phyloP scores from a whole-genome alignment of 2,113 vertebrate species.

The Scomber japonicus region DNA sequence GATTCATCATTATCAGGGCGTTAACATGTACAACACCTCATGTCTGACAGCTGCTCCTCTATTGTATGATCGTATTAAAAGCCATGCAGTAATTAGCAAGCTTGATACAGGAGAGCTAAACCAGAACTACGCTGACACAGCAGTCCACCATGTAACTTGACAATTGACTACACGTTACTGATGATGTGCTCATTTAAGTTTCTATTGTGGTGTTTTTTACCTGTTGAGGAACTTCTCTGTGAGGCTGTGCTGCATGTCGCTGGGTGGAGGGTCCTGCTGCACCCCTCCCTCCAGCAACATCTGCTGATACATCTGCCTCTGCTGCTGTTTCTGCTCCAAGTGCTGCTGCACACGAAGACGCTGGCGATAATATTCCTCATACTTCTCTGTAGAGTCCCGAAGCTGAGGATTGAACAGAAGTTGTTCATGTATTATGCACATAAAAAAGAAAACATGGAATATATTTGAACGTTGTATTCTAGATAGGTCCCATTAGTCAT shows the following conservation, averaged over 20 bases:
- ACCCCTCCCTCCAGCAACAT: slow-evolving; percentile 98
- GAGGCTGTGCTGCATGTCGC: slow-evolving; percentile 91
- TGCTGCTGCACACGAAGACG: slow-evolving; percentile 97
- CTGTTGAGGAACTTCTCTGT: slow-evolving; percentile 98
- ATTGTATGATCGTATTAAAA: slow-evolving; percentile 20
- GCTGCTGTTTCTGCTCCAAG: slow-evolving; percentile 98
- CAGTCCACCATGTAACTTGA: not conserved
- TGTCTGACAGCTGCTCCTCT: slow-evolving; percentile 59
- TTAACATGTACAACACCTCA: slow-evolving; percentile 33
- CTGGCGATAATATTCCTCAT: slow-evolving; percentile 97
- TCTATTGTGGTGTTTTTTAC: slow-evolving; percentile 71
- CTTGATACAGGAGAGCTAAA: not conserved
- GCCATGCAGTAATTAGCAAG: slow-evolving; percentile 1
- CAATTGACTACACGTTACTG: not conserved
- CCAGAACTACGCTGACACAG: not conserved
- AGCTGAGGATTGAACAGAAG: slow-evolving; percentile 80
- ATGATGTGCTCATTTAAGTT: not conserved
- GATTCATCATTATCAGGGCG: slow-evolving; percentile 50
- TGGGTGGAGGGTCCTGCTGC: slow-evolving; percentile 90
- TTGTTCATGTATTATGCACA: not conserved
- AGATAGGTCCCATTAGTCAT: not conserved
- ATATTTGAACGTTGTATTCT: not conserved
- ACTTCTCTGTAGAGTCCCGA: slow-evolving; percentile 96
- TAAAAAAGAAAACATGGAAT: not conserved
- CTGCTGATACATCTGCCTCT: slow-evolving; percentile 95